Evolutionary conservation across 2,113 vertebrate species (phyloP).

Genomic region (Microtus ochrogaster): DNA sequence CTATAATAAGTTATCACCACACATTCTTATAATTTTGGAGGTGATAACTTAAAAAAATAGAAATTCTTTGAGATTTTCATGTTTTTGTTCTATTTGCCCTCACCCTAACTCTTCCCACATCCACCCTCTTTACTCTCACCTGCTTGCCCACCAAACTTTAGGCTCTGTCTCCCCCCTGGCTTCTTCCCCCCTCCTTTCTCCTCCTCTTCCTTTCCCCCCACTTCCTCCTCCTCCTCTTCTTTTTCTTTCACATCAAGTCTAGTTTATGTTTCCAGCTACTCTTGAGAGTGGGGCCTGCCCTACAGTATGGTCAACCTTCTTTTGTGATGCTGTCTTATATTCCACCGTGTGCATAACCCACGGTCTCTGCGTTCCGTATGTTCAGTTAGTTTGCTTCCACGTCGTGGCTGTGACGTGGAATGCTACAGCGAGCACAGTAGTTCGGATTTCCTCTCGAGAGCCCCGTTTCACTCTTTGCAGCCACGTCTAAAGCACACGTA

Average conservation of each 20-base stretch:
- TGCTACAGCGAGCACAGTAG: background rate
- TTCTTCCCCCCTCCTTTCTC: background rate
- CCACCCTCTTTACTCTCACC: background rate
- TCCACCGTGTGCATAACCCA: background rate
- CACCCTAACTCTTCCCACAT: background rate
- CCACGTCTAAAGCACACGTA: background rate
- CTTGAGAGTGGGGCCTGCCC: background rate
- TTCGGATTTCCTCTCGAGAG: background rate
- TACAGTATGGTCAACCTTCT: background rate
- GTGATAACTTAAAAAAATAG: background rate
- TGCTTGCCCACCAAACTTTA: background rate
- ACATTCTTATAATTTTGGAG: background rate
- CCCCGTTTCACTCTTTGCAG: background rate
- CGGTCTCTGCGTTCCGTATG: background rate
- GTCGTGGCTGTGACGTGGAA: background rate
- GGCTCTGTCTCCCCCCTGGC: background rate
- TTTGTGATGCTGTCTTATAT: background rate
- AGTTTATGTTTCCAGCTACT: background rate
- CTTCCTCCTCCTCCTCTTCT: background rate
- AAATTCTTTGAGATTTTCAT: background rate
- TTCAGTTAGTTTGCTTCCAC: too few relatives aligned
- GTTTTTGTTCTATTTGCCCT: background rate
- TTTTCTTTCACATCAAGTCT: background rate
- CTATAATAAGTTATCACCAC: background rate
- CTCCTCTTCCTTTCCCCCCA: too few relatives aligned